A percentile compares a stretch with the other conserved stretches of the same genome.
Conservation (phyloP, 2,888 invertebrate genomes). For the Alentia gelatinosa region DNA sequence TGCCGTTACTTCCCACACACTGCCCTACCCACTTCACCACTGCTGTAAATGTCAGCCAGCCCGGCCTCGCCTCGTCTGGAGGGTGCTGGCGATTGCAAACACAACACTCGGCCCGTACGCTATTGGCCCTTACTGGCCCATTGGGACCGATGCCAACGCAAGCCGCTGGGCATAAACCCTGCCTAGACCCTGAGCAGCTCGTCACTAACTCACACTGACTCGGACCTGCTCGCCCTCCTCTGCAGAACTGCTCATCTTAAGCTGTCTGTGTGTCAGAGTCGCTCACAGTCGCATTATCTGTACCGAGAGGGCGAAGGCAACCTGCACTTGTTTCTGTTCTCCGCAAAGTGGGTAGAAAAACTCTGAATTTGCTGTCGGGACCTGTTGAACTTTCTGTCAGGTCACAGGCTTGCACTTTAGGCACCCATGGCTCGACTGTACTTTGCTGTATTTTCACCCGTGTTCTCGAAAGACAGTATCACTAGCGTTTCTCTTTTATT, state of each 20-base stretch:
- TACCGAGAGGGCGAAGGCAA: too few relatives aligned
- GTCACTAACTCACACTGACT: neutral
- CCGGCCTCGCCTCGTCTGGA: neutral
- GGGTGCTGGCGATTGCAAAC: neutral
- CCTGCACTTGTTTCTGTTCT: too few relatives aligned
- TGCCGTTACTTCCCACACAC: neutral
- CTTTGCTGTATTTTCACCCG: too few relatives aligned
- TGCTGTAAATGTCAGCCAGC: neutral
- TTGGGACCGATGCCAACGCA: neutral
- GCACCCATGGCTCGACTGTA: too few relatives aligned
- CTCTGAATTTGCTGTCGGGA: too few relatives aligned
- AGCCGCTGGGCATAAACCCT: neutral
- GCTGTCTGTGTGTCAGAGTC: too few relatives aligned
- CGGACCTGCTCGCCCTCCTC: neutral
- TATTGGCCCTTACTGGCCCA: neutral
- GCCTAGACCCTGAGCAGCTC: neutral
- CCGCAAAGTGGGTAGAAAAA: too few relatives aligned
- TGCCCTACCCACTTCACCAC: neutral
- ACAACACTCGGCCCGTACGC: neutral
- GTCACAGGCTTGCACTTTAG: too few relatives aligned
- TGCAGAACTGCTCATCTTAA: neutral
- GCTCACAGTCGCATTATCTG: too few relatives aligned
- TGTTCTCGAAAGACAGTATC: too few relatives aligned
- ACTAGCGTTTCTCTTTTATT: too few relatives aligned
- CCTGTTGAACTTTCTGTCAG: too few relatives aligned